phyloP scores from a whole-genome alignment of 2,797 vertebrate species.

The Sebastes oblongus region DNA sequence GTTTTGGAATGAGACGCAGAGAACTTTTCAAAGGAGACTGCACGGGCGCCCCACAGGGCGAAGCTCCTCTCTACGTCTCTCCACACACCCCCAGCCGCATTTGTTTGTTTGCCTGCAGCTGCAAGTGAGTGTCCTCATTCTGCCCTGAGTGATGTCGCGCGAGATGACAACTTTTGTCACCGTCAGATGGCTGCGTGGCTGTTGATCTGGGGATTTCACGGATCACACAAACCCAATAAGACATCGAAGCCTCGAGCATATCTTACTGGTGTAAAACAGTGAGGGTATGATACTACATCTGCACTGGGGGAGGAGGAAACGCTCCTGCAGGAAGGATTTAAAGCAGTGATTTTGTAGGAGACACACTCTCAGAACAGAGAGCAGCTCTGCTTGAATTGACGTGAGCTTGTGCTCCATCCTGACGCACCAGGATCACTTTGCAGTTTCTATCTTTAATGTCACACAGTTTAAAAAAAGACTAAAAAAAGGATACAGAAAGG shows the following conservation, averaged over 20 bases:
- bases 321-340: background rate
- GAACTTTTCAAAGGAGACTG: constrained; percentile 44
- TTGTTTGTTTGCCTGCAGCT: constrained; percentile 70
- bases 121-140: constrained; percentile 61
- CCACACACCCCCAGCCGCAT: constrained; percentile 3
- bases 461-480: background rate
- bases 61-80: constrained; percentile 1
- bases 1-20: constrained; percentile 48
- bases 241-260: constrained; percentile 25
- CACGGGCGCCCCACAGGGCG: constrained; percentile 23
- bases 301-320: background rate
- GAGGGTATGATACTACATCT: constrained; percentile 10
- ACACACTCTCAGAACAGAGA: background rate
- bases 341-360: constrained; percentile 5
- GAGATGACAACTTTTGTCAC: constrained; percentile 55
- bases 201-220: constrained; percentile 29
- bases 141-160: constrained; percentile 38
- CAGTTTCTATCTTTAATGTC: constrained; percentile 16
- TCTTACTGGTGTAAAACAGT: constrained; percentile 5
- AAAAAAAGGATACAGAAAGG: background rate
- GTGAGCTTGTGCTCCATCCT: background rate
- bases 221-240: constrained; percentile 43
- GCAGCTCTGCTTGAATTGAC: background rate
- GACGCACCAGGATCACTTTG: constrained; percentile 4
- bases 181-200: constrained; percentile 33